These are phyloP conservation scores for Halcyon chelicuti DNA, from an alignment of 2,797 vertebrate species.

Conservation along the genomic window DNA sequence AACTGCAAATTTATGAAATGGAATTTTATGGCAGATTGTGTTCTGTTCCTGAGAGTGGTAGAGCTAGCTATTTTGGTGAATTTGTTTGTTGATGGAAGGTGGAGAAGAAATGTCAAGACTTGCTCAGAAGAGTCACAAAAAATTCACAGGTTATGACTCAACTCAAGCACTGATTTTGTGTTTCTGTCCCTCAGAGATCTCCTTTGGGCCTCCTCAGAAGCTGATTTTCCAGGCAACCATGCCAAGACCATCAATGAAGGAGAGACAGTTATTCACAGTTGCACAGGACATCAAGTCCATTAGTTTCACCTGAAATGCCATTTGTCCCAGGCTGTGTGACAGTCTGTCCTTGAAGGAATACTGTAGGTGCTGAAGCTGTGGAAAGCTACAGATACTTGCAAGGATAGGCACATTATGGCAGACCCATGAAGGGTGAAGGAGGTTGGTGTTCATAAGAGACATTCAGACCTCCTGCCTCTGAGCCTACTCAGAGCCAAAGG, in stretches of 20 bases:
- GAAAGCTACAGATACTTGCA: neutral
- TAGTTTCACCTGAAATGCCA: neutral
- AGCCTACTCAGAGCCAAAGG: neutral
- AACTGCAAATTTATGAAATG: neutral
- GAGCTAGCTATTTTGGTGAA: neutral
- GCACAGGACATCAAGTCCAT: neutral
- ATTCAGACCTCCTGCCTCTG: neutral
- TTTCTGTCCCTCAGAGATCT: neutral
- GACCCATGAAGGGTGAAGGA: neutral
- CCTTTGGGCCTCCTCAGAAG: neutral
- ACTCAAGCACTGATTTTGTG: neutral
- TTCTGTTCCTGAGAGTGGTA: neutral
- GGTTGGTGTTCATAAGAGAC: fast-evolving
- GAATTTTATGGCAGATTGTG: neutral
- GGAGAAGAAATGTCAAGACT: neutral
- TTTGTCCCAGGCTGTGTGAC: neutral
- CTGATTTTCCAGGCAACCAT: neutral
- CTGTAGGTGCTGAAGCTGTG: neutral
- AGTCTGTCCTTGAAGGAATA: neutral
- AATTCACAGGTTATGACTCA: neutral
- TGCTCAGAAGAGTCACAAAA: neutral
- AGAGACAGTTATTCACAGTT: neutral
- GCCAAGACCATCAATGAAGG: neutral
- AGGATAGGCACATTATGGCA: neutral
- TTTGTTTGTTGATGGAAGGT: neutral